Base-by-base conservation (phyloP, 37 sponge, comb jelly and placozoan species). In the Trichoplax adhaerens region DNA sequence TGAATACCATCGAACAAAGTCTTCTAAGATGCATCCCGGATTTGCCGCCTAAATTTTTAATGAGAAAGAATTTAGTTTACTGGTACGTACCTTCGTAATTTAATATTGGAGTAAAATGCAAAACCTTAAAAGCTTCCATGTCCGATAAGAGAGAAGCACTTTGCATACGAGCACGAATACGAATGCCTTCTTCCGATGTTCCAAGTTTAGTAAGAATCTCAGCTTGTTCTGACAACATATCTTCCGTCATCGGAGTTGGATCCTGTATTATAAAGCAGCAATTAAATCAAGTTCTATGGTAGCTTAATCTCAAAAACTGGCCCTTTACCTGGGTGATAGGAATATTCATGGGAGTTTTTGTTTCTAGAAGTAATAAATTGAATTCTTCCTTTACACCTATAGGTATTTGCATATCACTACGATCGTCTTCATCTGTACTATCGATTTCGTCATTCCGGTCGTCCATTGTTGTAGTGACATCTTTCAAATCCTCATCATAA, bases 1-100 rank as follows among this genome's bases (percentile, higher is more conserved):
- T 51, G 99, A 98, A 68, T 98, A 93, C 99, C 99, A 98, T 53
- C 99, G 65, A 54, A 98, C 85, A 85, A 98, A 98, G 69, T 98
- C 99, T 56, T 84, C 99, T 70, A 98, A 70, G 6, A 86, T 52
- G 71, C 94, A 87, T 29, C 85, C 87, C 1, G 99, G 99, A 72
- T 98, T 98, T 58, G 99, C 94, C 56, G 99, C 99, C 90, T 94
- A 69, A 6, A 29, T 29, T 29, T 29, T 29, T 0, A 29, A 29
- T 29, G 29, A 29, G 29, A 29, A 29, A 29, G 29, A 29, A 29
- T 29, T 29, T 29, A 29, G 29, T 29, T 29, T 29, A 29, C 29
- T 29, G 29, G 29, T 29, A 29, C 29, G 29, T 29, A 29, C 29
- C 29, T 29, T 29, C 29, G 29, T 29, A 29, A 29, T 29, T 29